These are phyloP conservation scores for Drosophila hamatofila DNA, from an alignment of 2,888 invertebrate species.

Conservation along the genomic window DNA sequence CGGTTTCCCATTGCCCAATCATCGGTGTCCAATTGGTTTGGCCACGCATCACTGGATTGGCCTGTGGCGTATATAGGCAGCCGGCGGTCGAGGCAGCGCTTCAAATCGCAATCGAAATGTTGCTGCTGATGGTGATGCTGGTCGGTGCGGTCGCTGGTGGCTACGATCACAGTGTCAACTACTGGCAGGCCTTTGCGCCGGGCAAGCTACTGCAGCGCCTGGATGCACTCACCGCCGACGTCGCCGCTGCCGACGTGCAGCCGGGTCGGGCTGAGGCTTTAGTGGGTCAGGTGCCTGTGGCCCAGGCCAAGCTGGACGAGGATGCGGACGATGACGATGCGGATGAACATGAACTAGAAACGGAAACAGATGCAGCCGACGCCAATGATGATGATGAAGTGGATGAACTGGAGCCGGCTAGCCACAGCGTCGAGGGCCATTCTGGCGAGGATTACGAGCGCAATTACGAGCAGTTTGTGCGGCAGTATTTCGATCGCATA, in stretches of 20 bases:
- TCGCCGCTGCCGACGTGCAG: slow-evolving; percentile 16
- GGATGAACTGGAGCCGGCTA: slow-evolving; percentile 28
- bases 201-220: slow-evolving; percentile 67
- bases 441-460: slow-evolving; percentile 80
- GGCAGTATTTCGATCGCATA: slow-evolving; percentile 84
- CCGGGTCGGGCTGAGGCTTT: not conserved
- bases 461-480: slow-evolving; percentile 83
- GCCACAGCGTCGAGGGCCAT: slow-evolving; percentile 42
- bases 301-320: slow-evolving; percentile 56
- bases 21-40: slow-evolving; percentile 20
- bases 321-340: not conserved
- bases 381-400: slow-evolving; percentile 12
- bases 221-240: slow-evolving; percentile 51
- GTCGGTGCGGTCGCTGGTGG: slow-evolving; percentile 30
- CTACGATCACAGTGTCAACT: slow-evolving; percentile 66
- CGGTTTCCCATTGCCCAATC: slow-evolving; percentile 42
- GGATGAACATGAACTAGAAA: slow-evolving; percentile 2
- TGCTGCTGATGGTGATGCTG: slow-evolving; percentile 51
- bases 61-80: slow-evolving; percentile 36
- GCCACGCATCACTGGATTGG: slow-evolving; percentile 34
- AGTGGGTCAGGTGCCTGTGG: slow-evolving; percentile 1
- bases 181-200: slow-evolving; percentile 73
- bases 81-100: slow-evolving; percentile 6
- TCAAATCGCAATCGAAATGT: slow-evolving; percentile 34
- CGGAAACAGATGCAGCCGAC: not conserved